Conservation (phyloP, 2,888 invertebrate genomes). For the Patella pellucida region DNA sequence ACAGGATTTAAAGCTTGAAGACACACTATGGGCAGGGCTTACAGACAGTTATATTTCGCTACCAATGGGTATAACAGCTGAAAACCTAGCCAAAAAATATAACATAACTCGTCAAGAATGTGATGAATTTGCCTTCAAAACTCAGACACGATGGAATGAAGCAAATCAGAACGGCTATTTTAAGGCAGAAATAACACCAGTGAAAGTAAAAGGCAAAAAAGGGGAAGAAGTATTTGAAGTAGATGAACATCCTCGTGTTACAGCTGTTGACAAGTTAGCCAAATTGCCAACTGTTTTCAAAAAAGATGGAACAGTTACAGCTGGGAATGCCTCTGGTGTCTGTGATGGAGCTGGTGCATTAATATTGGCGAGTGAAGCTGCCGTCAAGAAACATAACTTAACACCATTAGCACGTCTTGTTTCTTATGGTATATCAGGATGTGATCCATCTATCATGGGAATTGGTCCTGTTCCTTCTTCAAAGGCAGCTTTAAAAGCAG, state of each 20-base stretch:
- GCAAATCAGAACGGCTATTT: slow-evolving; percentile 91
- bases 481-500: slow-evolving; percentile 82
- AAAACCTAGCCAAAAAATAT: slow-evolving; percentile 70
- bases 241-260: slow-evolving; percentile 93
- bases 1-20: slow-evolving; percentile 81
- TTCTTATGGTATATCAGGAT: slow-evolving; percentile 91
- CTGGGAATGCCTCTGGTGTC: slow-evolving; percentile 94
- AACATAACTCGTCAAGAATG: slow-evolving; percentile 70
- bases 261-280: slow-evolving; percentile 85
- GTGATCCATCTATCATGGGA: slow-evolving; percentile 98
- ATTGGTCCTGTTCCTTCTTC: slow-evolving; percentile 97
- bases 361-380: slow-evolving; percentile 90
- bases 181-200: slow-evolving; percentile 89
- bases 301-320: slow-evolving; percentile 93
- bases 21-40: slow-evolving; percentile 89
- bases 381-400: slow-evolving; percentile 83
- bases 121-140: slow-evolving; percentile 86
- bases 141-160: slow-evolving; percentile 89
- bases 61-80: slow-evolving; percentile 91
- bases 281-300: slow-evolving; percentile 93
- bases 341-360: slow-evolving; percentile 97
- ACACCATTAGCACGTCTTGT: slow-evolving; percentile 92
- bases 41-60: slow-evolving; percentile 90
- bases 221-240: slow-evolving; percentile 80
- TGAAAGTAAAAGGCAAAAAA: slow-evolving; percentile 84